Percentiles rank a stretch among this genome's conserved stretches.
Conservation (phyloP, 2,113 vertebrate species). For the Atlantisia rogersi region DNA sequence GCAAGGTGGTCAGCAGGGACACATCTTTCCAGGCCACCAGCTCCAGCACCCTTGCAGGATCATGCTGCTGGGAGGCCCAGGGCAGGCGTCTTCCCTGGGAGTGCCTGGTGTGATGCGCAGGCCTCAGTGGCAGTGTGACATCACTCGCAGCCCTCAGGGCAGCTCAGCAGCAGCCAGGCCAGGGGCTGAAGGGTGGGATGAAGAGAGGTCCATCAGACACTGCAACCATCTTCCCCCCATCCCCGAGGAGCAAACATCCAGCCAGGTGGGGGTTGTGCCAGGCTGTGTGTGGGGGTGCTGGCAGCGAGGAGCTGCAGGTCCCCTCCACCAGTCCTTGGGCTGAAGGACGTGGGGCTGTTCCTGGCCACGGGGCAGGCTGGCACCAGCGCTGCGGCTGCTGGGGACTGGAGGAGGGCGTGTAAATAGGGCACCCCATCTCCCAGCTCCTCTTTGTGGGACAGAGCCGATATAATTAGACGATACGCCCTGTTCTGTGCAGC, state of each 20-base stretch:
- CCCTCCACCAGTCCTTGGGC: neutral
- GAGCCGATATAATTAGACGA: slow-evolving; percentile 72
- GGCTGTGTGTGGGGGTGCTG: fast-evolving
- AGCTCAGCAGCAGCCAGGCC: neutral
- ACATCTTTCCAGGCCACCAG: neutral
- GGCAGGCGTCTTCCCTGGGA: neutral
- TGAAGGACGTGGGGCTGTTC: fast-evolving
- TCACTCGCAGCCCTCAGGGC: fast-evolving
- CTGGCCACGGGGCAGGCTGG: neutral
- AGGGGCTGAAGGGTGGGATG: neutral
- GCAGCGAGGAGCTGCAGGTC: neutral
- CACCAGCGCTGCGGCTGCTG: fast-evolving
- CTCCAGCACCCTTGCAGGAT: neutral
- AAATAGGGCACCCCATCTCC: slow-evolving; percentile 38
- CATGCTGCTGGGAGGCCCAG: neutral
- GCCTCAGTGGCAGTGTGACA: neutral
- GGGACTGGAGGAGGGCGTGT: neutral
- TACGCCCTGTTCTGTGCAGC: slow-evolving; percentile 17
- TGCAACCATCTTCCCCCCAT: fast-evolving
- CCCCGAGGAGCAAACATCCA: neutral
- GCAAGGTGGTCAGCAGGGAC: neutral
- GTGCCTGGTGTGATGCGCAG: fast-evolving
- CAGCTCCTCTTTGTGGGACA: slow-evolving; percentile 29
- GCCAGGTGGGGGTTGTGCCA: fast-evolving
- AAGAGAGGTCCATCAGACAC: neutral